A percentile compares a stretch with the other conserved stretches of the same genome.
These are phyloP conservation scores for Stichodactyla helianthus DNA, from an alignment of 64 coral and sea anemone genomes.

Conservation along the genomic window DNA sequence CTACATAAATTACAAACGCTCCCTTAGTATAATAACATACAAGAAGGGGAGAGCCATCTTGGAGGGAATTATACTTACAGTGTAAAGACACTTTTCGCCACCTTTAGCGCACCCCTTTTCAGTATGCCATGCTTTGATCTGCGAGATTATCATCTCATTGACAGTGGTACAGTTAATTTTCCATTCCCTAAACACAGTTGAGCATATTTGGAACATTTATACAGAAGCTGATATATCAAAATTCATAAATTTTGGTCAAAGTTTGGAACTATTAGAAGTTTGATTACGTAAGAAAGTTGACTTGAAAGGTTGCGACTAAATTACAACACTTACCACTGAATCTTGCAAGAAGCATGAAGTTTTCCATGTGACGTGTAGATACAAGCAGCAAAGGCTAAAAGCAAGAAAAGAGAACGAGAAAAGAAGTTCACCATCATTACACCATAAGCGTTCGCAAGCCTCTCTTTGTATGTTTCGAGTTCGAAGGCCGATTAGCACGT, in stretches of 20 bases:
- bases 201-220: too few relatives aligned
- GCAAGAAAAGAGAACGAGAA: not conserved
- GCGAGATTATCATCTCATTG: constrained; percentile 54
- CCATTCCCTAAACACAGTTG: constrained; percentile 52
- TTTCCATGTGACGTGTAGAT: not conserved
- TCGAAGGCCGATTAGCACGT: not conserved
- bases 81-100: constrained; percentile 93
- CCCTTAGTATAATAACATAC: too few relatives aligned
- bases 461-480: not conserved
- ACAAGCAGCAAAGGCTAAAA: constrained; percentile 1
- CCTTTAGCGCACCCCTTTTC: constrained; percentile 53
- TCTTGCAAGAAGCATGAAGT: constrained; percentile 78
- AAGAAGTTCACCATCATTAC: not conserved
- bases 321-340: constrained; percentile 53
- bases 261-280: not conserved
- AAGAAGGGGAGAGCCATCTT: too few relatives aligned
- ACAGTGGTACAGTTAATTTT: constrained; percentile 59
- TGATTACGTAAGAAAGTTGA: not conserved
- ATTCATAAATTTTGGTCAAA: not conserved
- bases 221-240: not conserved
- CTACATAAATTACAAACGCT: too few relatives aligned
- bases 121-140: constrained; percentile 69
- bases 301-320: not conserved
- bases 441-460: not conserved
- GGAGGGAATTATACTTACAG: constrained; percentile 21